Evolutionary conservation across 2,797 vertebrate genomes (phyloP), one percentile per base, ranked within the genome.

Genomic region (Thaleichthys pacificus): DNA sequence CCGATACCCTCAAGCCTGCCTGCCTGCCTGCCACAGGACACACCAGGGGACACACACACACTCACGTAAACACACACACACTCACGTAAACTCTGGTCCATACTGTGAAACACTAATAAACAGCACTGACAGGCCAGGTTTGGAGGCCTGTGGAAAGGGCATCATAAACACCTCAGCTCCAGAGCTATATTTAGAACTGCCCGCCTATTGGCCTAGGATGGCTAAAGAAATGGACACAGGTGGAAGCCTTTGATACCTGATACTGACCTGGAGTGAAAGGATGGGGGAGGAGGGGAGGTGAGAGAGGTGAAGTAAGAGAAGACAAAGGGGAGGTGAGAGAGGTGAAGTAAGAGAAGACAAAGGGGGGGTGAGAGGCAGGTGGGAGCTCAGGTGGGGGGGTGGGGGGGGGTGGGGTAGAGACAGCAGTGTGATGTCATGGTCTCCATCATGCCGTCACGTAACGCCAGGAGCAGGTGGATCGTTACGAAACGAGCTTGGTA

Each of bases 191-290:
- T 47, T 65, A 65, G 63, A 35, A 3, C 63, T 42, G 32, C 12
- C 63, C 21, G 32, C 21, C 61, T 42, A 21, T 19, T 22, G 1
- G 15, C 28, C 30, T 6, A 26, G 11, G 5, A 19, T 28, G 54
- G 54, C 54, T 21, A 56, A 6, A 56, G 38, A 12, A 42, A 3
- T 7, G 11, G 38, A 56, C 54, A 19, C 17, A 56, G 54, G 54
- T 56, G 19, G 2, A 11, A 32, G 35, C 32, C 63, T 65, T 65
- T 65, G 63, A 65, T 65, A 65, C 35, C 35, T 21, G 38, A 65
- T 65, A 42, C 63, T 47, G 30, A 65, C 32, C n/a, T 4, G n/a
- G 14, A 35, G 9, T 42, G 35, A 22, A 26, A 38, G 19, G 30
- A 22, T 30, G 30, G 62, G n/a, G 19, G 63, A 21, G 9, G 32